Base-by-base conservation (phyloP, 2,888 invertebrate genomes). In the Callyntrura sp. region DNA sequence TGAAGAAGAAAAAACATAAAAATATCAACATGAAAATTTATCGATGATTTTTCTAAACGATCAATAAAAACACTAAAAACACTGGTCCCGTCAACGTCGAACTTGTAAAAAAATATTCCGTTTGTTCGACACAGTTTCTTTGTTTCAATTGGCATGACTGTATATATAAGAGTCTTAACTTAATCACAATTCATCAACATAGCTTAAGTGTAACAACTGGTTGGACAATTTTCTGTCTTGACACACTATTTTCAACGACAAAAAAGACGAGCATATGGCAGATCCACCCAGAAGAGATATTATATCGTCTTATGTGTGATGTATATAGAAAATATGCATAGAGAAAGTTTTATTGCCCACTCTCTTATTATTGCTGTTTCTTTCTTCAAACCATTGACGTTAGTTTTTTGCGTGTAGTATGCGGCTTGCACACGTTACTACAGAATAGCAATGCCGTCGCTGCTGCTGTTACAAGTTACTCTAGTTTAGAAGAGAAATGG, bases 401-500 rank as follows among this genome's bases (percentile, higher is more conserved):
- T 70, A 45, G 70, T 17, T 81, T 81, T 81, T 23, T 82, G 48
- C 45, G 82, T 17, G 76, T 23, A 62, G 23, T 23, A 76, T 73
- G 70, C 70, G 70, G 25, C 68, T 62, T 86, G 86, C 81, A 68
- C 86, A 60, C 79, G 43, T 45, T 73, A 43, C 45, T 65, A 28
- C 62, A 12, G 12, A 51, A 23, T 25, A 2, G n/a, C 20, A 45
- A 1, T 76, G 55, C 76, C 8, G 55, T 51, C 8, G 35, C 57
- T 73, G 45, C 20, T 20, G n/a, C 55, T 25, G 28, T 23, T 51
- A 12, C 60, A 35, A 35, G 35, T 35, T 45, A 17, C 73, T 76
- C 73, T 76, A 55, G 60, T 35, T 85, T 60, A 70, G 81, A 68
- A 60, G 82, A 57, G 73, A 85, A 85, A 90, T 82, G 68, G 85